Evolutionary conservation across 2,797 vertebrate species (phyloP), one percentile per base, ranked within the genome.

Genomic region (Sardinella longiceps): DNA sequence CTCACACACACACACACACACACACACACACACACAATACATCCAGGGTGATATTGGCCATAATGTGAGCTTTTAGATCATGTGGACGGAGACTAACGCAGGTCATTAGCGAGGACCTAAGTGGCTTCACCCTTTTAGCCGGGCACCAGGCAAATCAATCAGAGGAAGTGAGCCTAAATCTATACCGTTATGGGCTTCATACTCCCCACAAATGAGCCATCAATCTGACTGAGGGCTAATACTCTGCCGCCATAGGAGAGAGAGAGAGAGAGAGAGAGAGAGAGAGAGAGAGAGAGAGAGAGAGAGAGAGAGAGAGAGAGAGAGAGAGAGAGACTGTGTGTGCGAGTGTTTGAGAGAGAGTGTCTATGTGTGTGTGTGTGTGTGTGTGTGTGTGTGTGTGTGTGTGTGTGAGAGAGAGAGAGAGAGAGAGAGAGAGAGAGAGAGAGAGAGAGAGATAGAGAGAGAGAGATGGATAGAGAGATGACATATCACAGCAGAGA

Each of bases 71-170:
- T 94, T 95, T 95, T 91, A 93, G 93, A 94, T 94, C 90, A 95
- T 94, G 94, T 93, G 92, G 89, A 88, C 82, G 91, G 94, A 88
- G 92, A 90, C 89, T 48, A 91, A 94, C 92, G 93, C 95, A 95
- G 92, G 93, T 96, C 94, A 94, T 96, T 96, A 96, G 94, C 93
- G 89, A 93, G 94, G 93, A 93, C 94, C 91, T 94, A 95, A 95
- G 94, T 94, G 94, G 92, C 92, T 95, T 94, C 93, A 94, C 90
- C 94, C 95, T 95, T 92, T 96, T 95, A 95, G 94, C 94, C 91
- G 91, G 85, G 80, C 81, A 88, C 84, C 74, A 80, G 28, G 81
- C 91, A 95, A 95, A 95, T 96, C 95, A 95, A 95, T 96, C 89
- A 91, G 82, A 90, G 94, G 93, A 94, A 94, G 90, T 91, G 92